Base-by-base conservation (phyloP, 37 sponge, comb jelly and placozoan genomes). In the Axinella damicornis region DNA sequence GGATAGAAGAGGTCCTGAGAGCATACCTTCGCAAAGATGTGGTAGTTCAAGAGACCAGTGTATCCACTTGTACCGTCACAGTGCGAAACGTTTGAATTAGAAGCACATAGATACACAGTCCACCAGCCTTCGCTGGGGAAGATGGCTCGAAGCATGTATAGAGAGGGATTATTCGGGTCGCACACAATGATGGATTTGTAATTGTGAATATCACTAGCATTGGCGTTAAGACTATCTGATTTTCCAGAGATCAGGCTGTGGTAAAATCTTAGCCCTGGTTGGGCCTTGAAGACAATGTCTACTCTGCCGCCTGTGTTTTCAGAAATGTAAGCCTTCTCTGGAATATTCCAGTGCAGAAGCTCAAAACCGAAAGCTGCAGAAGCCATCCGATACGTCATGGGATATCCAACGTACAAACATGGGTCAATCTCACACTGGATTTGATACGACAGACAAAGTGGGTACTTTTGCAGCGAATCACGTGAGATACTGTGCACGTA, bases 81-180 rank as follows among this genome's bases (percentile, higher is more conserved):
- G 18, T 19, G 18, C 17, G 15, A 53, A 21, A 24, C 21, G 73
- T 41, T 73, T 24, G 37, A 34, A 53, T 73, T 16, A 5, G 73
- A 28, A 18, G 52, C 54, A 73, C 16, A 30, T 11, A 81, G 20
- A 31, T 32, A 81, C 17, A 81, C 57, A 35, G 70, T 70, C 82
- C 82, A 81, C 53, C 69, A 56, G 18, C 82, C 82, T 70, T 70
- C 36, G 13, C 21, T 5, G 6, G 82, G 82, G n/a, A 81, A 81
- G 16, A 81, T 0, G 20, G 69, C 82, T 28, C 69, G 27, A 21
- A 81, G 70, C 54, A 57, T 53, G 25, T 53, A 55, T 2, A 53
- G 36, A 28, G 25, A 2, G 0, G 82, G 27, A 28, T 52, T 19
- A 69, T 36, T 19, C 5, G 19, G 69, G 9, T 70, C 20, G 35